Percentiles rank a stretch among this genome's conserved stretches.
phyloP scores from a whole-genome alignment of 1,140 invertebrate genomes.

The Caenorhabditis latens region DNA sequence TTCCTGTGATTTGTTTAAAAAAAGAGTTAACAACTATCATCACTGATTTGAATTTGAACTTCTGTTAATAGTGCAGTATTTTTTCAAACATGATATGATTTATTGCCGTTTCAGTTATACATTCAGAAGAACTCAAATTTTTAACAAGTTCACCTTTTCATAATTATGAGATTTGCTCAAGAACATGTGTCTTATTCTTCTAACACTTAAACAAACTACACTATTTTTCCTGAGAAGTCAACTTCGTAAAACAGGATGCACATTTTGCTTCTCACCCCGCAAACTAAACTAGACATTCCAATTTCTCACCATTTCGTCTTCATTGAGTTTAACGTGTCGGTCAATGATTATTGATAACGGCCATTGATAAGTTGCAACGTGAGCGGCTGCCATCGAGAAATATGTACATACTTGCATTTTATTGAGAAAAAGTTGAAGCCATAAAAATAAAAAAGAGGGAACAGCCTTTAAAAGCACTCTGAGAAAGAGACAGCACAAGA shows the following conservation, averaged over 20 bases:
- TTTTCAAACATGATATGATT: too few relatives aligned
- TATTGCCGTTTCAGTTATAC: too few relatives aligned
- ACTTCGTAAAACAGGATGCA: slow-evolving; percentile 16
- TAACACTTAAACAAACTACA: background rate
- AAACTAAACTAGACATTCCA: slow-evolving; percentile 50
- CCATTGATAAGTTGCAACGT: slow-evolving; percentile 41
- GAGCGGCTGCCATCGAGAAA: background rate
- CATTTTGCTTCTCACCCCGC: background rate
- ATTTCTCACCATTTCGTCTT: background rate
- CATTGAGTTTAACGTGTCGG: slow-evolving; percentile 6
- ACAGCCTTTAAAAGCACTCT: background rate
- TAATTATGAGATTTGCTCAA: too few relatives aligned
- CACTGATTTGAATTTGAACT: too few relatives aligned
- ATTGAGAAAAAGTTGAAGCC: background rate
- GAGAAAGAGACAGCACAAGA: background rate
- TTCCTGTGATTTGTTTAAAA: too few relatives aligned
- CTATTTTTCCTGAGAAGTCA: background rate
- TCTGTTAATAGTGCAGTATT: too few relatives aligned
- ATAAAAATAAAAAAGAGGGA: background rate
- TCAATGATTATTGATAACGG: slow-evolving; percentile 48
- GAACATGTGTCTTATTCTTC: too few relatives aligned
- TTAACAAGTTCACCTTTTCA: too few relatives aligned
- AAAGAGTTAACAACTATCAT: too few relatives aligned
- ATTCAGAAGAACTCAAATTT: too few relatives aligned
- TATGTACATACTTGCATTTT: slow-evolving; percentile 32